Evolutionary conservation across 2,797 vertebrate genomes (phyloP).

Genomic region (Arrhamphus sclerolepis): DNA sequence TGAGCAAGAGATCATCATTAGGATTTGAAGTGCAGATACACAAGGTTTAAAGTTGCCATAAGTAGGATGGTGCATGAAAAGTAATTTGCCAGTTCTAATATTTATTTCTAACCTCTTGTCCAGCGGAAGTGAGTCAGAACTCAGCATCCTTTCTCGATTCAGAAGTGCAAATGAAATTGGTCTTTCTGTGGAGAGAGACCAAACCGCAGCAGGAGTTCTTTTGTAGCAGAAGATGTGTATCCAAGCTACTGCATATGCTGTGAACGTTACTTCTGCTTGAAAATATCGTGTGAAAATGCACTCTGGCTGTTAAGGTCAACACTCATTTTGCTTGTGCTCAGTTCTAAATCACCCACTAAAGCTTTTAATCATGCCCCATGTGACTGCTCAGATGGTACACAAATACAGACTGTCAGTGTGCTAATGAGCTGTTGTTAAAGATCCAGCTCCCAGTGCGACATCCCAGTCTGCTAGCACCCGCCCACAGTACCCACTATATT

Average conservation of each 20-base stretch:
- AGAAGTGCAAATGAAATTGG: conserved; percentile 16
- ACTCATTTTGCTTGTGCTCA: conserved; percentile 6
- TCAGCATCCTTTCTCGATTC: not conserved
- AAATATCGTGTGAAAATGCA: conserved; percentile 1
- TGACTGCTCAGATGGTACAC: conserved; percentile 15
- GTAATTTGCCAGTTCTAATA: conserved; percentile 10
- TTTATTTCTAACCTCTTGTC: conserved; percentile 27
- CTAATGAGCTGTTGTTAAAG: conserved; percentile 42
- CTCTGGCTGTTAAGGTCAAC: not conserved
- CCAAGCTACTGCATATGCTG: not conserved
- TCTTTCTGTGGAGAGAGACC: not conserved
- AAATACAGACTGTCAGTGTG: conserved; percentile 1
- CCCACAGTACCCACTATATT: conserved; percentile 3
- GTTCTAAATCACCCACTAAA: conserved; percentile 6
- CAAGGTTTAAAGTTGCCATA: conserved; percentile 23
- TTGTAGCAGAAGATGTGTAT: conserved; percentile 11
- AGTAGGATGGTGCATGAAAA: not conserved
- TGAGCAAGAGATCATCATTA: conserved; percentile 8
- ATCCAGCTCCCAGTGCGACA: conserved; percentile 20
- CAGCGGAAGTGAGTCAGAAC: conserved; percentile 20
- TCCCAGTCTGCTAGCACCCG: conserved; percentile 9
- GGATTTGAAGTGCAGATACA: conserved; percentile 21
- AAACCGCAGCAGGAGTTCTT: not conserved
- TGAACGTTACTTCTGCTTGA: not conserved
- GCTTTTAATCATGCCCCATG: conserved; percentile 24